Evolutionary conservation across 1,140 invertebrate genomes (phyloP), one percentile per base, ranked within the genome.

Genomic region (Apocrypta bakeri): DNA sequence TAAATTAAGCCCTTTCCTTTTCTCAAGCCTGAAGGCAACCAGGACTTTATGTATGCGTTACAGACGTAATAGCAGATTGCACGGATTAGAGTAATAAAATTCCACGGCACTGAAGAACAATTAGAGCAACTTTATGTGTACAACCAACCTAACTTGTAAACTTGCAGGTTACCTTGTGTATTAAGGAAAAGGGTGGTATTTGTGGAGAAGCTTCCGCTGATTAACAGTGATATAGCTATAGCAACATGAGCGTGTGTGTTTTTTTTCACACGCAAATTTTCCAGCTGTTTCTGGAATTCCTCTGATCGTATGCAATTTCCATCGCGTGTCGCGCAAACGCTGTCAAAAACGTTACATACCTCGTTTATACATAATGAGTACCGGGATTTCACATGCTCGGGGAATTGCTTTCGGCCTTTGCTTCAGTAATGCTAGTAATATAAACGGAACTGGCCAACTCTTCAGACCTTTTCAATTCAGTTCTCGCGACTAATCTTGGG

Each of bases 1-100:
- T 71, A 79, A 79, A 79, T 79, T 71, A 71, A 71, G 77, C 66
- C 29, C 31, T 78, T 63, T 76, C 2, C 17, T 63, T 33, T 29
- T 69, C 25, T 25, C 33, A 11, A 27, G 24, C 24, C 21, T 66
- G 17, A 4, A 25, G 40, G 8, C 42, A 7, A 2, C 24, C 25
- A 6, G 17, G 7, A 42, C 29, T 27, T n/a, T 17, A 6, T n/a
- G 48, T n/a, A n/a, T 71, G 42, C 33, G 66, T 69, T n/a, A 56
- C 37, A 56, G 27, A 61, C 27, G 69, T 33, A 69, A 79, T 27
- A 56, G 64, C 78, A 72, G 78, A 72, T 80, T 80, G 78, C 64
- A 11, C 68, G 48, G 78, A 80, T 80, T 80, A 80, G 69, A 33
- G 69, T 63, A 63, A 72, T 80, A 80, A 80, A 80, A 80, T 80